Base-by-base conservation (phyloP, 2,797 vertebrate species). In the Silurus lanzhouensis region DNA sequence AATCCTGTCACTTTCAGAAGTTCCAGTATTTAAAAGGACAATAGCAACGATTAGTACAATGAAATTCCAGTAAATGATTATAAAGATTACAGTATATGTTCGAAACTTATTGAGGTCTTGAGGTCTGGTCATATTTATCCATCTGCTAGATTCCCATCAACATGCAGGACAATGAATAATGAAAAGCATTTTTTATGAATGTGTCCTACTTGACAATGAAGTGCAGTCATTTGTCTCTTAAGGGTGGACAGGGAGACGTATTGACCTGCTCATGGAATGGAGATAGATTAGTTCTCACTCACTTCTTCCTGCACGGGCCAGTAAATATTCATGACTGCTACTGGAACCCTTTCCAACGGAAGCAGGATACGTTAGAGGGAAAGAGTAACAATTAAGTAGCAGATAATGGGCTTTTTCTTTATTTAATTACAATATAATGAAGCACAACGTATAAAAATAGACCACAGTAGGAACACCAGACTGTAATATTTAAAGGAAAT, bases 191-290 rank as follows among this genome's bases (percentile, higher is more conserved):
- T 92, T 87, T 44, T 80, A 89, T 87, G 88, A 89, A 88, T 67
- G 57, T n/a, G 67, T 90, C 93, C 93, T 92, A 91, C 92, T 95
- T 94, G 92, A 90, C 90, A 81, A 58, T 90, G 89, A 88, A 85
- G 48, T 88, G 66, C 83, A 84, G 84, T 91, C 92, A 92, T 94
- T 92, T 91, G 89, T 95, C 91, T 92, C 86, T 82, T 77, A 84
- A 91, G 92, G 92, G 89, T 91, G 92, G 94, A 92, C 88, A 91
- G 90, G 89, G 90, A 91, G 92, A 93, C 91, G 87, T 88, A 92
- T 94, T 90, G 89, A 91, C 78, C 86, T 79, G 81, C 90, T 86
- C 90, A 87, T 78, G 85, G 63, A 88, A 86, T 88, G 85, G 88
- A 92, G 91, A 95, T 92, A 81, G 91, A 94, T 88, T 77, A 60